Evolutionary conservation across 2,888 invertebrate genomes (phyloP), one percentile per base, ranked within the genome.

Genomic region (Heliconius ethilla): DNA sequence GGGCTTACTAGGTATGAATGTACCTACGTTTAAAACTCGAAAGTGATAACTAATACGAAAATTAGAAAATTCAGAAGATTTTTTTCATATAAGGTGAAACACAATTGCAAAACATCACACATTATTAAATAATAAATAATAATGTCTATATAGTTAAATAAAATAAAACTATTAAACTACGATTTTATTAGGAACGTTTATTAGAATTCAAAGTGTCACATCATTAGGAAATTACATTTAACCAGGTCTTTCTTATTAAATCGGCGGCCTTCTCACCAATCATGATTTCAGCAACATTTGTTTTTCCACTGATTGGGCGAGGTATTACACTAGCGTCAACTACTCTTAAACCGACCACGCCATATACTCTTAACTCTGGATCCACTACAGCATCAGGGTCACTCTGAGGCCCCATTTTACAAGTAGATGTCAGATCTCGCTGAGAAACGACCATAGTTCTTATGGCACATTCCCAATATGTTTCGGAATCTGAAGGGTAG

Each of bases 261-360:
- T 97, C 96, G 1, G 96, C 95, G 6, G 95, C 96, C 84, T 96
- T 97, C 88, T 97, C 97, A 6, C 96, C 97, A 66, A 97, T 96
- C 96, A 97, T 96, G 63, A 96, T 95, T 0, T 96, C 94, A 0
- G 96, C 96, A 0, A 96, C 96, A 86, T 95, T 95, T 2, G 96
- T 95, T 84, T 97, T 96, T 1, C 96, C 96, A 18, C 95, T 93
- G 5, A 96, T 92, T 18, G 96, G 95, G 18, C 94, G 89, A 0
- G 97, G 97, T 82, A 96, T 96, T 73, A 97, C 90, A 84, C 97
- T 96, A n/a, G 96, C 95, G 87, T 97, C 97, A 0, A 95, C 96
- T 1, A 97, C 96, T 72, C 97, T 93, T 13, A 97, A 88, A 0
- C 95, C 95, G 18, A 95, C 89, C 0, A 96, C 89, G 2, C 96